A percentile compares a stretch with the other conserved stretches of the same genome.
Conservation (phyloP, 1,140 invertebrate genomes). For the Diploscapter pachys region DNA sequence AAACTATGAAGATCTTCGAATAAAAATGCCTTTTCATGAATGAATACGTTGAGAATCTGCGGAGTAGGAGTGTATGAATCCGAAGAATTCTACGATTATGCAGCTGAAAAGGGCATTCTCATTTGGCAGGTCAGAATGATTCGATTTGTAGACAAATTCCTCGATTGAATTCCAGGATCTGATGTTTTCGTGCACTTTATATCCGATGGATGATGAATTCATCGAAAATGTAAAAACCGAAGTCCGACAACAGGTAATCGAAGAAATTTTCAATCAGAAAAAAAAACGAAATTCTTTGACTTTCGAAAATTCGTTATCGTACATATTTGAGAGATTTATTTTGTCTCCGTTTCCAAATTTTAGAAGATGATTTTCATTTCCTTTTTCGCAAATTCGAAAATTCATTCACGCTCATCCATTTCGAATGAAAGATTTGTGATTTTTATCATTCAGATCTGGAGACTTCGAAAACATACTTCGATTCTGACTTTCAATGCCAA, state of each 20-base stretch:
- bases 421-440: background rate
- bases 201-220: slow-evolving; percentile 75
- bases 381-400: no score
- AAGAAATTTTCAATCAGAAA: no score
- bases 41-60: slow-evolving; percentile 94
- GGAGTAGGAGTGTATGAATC: slow-evolving; percentile 92
- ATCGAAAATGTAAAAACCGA: slow-evolving; percentile 73
- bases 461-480: slow-evolving; percentile 82
- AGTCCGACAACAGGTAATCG: slow-evolving; percentile 72
- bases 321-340: no score
- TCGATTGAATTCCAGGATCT: slow-evolving; percentile 68
- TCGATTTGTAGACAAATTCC: slow-evolving; percentile 3
- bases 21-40: slow-evolving; percentile 64
- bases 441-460: slow-evolving; percentile 64
- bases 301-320: no score
- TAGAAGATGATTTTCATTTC: no score
- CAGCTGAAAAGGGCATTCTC: slow-evolving; percentile 61
- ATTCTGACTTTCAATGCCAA: slow-evolving; percentile 84
- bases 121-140: slow-evolving; percentile 61
- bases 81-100: slow-evolving; percentile 80
- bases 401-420: background rate
- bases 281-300: no score
- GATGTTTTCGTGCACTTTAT: slow-evolving; percentile 95
- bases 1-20: background rate
- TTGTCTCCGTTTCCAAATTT: no score